Conservation (phyloP, 2,888 invertebrate species). For the Papilio demoleus region DNA sequence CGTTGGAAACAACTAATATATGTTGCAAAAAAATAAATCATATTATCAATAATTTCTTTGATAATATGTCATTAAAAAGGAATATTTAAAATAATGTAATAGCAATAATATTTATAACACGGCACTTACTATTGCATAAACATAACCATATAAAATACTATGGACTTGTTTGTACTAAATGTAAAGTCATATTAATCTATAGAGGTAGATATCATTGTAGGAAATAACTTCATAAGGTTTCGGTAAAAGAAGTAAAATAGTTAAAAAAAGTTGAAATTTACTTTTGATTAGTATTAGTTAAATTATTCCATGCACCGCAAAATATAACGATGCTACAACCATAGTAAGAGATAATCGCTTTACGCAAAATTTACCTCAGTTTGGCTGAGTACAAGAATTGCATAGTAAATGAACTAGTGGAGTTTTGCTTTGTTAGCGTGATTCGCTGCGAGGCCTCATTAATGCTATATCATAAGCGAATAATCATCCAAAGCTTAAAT, state of each 20-base stretch:
- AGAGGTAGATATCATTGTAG: conserved; percentile 13
- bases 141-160: conserved; percentile 4
- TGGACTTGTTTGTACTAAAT: not conserved
- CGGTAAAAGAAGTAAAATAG: conserved; percentile 3
- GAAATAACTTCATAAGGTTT: conserved; percentile 15
- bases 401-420: conserved; percentile 72
- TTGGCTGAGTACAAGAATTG: conserved; percentile 71
- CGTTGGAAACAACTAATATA: not conserved
- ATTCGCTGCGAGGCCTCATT: conserved; percentile 80
- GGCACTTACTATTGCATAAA: conserved; percentile 7
- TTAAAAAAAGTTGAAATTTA: conserved; percentile 8
- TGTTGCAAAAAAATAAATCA: not conserved
- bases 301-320: conserved; percentile 79
- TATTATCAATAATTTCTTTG: not conserved
- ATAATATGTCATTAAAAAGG: not conserved
- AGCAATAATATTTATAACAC: not conserved
- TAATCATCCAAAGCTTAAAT: conserved; percentile 77
- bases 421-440: conserved; percentile 79
- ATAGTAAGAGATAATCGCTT: conserved; percentile 79
- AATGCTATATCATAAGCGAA: conserved; percentile 79
- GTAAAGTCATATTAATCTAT: not conserved
- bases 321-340: conserved; percentile 77
- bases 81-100: not conserved
- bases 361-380: conserved; percentile 72
- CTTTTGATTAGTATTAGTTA: conserved; percentile 49